Evolutionary conservation across 2,113 vertebrate species (phyloP).

Genomic region (Heptranchias perlo): DNA sequence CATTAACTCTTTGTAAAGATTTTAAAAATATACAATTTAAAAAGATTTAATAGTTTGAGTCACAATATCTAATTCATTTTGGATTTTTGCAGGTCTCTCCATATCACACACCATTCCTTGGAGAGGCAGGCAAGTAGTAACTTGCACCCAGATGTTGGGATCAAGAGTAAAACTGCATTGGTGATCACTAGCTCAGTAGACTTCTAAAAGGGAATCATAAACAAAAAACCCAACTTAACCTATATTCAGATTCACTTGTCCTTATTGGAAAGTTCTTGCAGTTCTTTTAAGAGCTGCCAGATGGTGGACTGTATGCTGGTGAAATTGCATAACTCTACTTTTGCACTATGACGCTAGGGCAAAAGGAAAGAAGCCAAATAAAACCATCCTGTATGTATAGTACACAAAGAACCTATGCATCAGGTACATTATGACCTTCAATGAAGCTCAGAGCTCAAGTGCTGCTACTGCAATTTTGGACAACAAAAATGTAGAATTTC

Average conservation of each 20-base stretch:
- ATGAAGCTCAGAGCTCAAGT: neutral
- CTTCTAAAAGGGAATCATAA: neutral
- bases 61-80: neutral
- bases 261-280: neutral
- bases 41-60: too few species aligned
- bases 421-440: neutral
- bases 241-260: neutral
- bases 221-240: neutral
- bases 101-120: too few species aligned
- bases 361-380: neutral
- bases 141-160: neutral
- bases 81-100: neutral
- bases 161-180: neutral
- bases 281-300: neutral
- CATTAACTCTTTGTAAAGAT: too few species aligned
- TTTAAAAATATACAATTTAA: too few species aligned
- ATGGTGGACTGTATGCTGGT: neutral
- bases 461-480: neutral
- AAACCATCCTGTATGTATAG: neutral
- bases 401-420: neutral
- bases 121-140: neutral
- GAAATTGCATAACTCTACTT: neutral
- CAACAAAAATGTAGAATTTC: neutral
- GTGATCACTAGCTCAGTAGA: neutral
- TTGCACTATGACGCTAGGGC: neutral